phyloP scores from a whole-genome alignment of 2,888 invertebrate genomes.

The Ischnura elegans region DNA sequence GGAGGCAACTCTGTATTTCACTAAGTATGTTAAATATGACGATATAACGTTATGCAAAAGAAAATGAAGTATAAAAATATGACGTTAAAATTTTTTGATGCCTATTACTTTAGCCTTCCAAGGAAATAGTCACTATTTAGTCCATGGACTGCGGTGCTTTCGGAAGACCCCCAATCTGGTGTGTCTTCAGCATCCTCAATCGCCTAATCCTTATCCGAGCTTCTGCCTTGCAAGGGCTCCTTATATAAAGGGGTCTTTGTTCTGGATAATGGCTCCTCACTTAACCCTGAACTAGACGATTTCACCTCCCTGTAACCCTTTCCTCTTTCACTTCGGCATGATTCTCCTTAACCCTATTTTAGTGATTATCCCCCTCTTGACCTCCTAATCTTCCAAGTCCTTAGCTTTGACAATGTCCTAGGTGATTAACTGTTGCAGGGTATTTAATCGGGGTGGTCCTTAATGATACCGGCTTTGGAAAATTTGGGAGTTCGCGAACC shows the following conservation, averaged over 20 bases:
- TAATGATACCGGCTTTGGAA: background rate
- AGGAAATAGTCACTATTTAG: too few species aligned
- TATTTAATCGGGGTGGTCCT: background rate
- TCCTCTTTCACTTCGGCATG: background rate
- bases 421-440: background rate
- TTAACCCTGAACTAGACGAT: background rate
- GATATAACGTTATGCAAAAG: too few species aligned
- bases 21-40: too few species aligned
- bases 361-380: background rate
- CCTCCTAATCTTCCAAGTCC: background rate
- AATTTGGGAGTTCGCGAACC: background rate
- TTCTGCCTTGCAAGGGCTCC: too few species aligned
- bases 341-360: background rate
- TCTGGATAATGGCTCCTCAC: background rate
- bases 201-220: too few species aligned
- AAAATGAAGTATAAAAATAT: too few species aligned
- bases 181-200: too few species aligned
- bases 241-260: background rate
- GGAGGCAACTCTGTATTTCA: too few species aligned
- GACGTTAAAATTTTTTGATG: too few species aligned
- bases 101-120: too few species aligned
- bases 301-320: background rate
- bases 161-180: too few species aligned
- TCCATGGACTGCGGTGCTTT: too few species aligned
- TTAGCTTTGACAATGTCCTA: background rate